Evolutionary conservation across 2,797 vertebrate genomes (phyloP), one percentile per base, ranked within the genome.

Genomic region (Lerista edwardsae): DNA sequence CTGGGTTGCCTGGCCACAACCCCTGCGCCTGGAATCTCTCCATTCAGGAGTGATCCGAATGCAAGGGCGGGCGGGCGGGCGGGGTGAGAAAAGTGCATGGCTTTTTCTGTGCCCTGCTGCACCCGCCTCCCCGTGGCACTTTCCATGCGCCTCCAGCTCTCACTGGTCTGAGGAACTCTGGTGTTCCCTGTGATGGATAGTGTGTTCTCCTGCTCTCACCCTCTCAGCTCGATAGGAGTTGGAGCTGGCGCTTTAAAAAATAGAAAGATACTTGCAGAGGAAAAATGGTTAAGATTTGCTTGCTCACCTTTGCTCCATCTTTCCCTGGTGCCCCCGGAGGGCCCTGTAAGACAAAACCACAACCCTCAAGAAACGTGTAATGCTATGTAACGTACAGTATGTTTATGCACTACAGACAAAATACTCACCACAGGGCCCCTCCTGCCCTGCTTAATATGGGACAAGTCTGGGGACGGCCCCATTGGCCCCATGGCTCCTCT

Each of bases 401-500:
- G 39, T n/a, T 71, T 27, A 84, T 0, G 3, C 29, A 0, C 2
- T 9, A 34, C 90, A 15, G 34, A 34, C 8, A 84, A 34, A 83
- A 93, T 95, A 98, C 98, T 97, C 81, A 99, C 98, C 98, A 98
- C 95, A 2, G 98, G 96, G 84, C 98, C 98, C 79, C 98, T 96
- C 59, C 97, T 96, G 88, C 98, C 98, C 93, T 97, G 97, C 93
- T 99, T 99, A 90, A 99, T 96, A 88, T 98, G 98, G 61, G 97
- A 97, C 89, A 99, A 94, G 67, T 99, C 98, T 73, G 98, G 98
- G 85, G 98, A 97, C 10, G 98, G 98, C 41, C 98, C 98, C 87
- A 98, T 96, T 29, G 98, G 98, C 87, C 98, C 98, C 98, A 99
- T 99, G 11, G 98, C 96, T 89, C 98, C 98, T 75, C 98, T 96